phyloP scores from a whole-genome alignment of 2,797 vertebrate species.

The Anolis apletophallus region DNA sequence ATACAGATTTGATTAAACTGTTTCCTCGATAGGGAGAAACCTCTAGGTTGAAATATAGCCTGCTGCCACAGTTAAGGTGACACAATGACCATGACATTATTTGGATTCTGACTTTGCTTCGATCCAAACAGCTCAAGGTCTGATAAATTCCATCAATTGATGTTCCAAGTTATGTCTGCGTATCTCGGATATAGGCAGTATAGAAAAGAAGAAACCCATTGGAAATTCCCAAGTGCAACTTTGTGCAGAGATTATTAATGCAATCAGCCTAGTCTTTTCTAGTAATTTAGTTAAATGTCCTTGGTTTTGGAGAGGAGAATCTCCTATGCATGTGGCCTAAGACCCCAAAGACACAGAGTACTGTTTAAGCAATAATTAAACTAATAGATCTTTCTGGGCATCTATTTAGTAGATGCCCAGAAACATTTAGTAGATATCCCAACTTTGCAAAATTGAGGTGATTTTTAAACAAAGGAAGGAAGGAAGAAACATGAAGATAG shows the following conservation, averaged over 20 bases:
- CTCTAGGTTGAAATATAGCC: fast-evolving
- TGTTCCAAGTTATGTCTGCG: background rate
- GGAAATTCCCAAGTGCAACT: background rate
- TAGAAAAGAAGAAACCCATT: background rate
- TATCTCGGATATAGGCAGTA: background rate
- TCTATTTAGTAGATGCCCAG: no score
- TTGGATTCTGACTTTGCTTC: background rate
- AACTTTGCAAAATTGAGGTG: background rate
- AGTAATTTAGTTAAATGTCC: no score
- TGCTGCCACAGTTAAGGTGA: background rate
- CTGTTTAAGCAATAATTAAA: no score
- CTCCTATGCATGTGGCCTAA: background rate
- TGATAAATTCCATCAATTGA: no score
- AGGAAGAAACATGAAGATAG: background rate
- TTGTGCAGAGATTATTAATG: background rate
- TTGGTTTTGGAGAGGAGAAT: background rate
- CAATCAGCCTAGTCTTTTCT: background rate
- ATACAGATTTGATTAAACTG: background rate
- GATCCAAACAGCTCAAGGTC: background rate
- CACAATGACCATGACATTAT: background rate
- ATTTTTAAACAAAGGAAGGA: background rate
- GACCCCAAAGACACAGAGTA: background rate
- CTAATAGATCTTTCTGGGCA: no score
- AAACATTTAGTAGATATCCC: background rate
- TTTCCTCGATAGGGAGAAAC: background rate